Percentiles rank a stretch among this genome's conserved stretches.
Evolutionary conservation across 2,113 vertebrate species (phyloP).

Genomic region (Regulus satrapa): DNA sequence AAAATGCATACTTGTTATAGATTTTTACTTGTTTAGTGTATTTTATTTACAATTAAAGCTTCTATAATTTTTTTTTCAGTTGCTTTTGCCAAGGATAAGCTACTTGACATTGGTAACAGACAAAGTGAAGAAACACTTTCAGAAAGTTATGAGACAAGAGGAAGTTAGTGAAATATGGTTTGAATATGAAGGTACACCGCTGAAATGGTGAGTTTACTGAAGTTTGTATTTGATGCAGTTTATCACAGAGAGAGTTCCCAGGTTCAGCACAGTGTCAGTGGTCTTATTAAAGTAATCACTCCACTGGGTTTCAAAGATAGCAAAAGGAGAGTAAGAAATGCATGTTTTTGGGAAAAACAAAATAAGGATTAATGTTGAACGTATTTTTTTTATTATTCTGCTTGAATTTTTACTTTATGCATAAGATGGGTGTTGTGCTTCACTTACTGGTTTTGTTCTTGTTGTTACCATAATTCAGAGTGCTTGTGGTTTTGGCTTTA

Average conservation of each 20-base stretch:
- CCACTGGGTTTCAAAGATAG: neutral
- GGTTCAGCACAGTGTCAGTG: neutral
- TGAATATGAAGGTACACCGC: constrained; percentile 92
- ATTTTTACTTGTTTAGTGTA: neutral
- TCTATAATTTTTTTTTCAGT: constrained; percentile 71
- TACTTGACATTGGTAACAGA: constrained; percentile 96
- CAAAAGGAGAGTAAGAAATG: neutral
- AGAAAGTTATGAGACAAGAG: constrained; percentile 91
- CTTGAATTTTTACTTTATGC: neutral
- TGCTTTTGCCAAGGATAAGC: constrained; percentile 95
- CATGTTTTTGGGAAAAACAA: neutral
- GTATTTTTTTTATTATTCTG: neutral
- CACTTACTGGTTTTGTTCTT: neutral
- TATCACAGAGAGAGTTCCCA: neutral
- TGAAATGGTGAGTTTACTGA: constrained; percentile 89
- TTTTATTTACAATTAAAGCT: neutral
- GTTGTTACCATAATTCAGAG: neutral
- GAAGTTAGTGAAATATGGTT: constrained; percentile 98
- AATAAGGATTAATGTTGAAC: neutral
- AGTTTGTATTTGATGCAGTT: neutral
- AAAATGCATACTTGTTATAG: neutral
- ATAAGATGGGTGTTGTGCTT: neutral
- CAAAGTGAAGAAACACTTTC: constrained; percentile 99
- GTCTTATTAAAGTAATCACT: neutral
- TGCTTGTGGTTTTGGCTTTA: neutral